Conservation (phyloP, 1,140 invertebrate genomes). For the Drepana arcuata region DNA sequence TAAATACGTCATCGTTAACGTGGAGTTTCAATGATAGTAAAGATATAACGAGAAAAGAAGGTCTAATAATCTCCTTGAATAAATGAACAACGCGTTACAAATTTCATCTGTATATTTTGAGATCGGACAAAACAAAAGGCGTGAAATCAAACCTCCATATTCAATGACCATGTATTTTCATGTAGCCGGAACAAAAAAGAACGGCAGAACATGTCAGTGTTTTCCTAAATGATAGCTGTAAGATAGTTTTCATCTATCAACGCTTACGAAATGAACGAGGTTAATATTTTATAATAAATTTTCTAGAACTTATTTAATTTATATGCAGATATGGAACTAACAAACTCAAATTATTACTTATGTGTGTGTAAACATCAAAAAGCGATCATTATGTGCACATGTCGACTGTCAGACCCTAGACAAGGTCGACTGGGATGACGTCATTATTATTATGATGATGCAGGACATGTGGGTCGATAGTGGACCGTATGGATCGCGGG, state of each 20-base stretch:
- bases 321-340: background rate
- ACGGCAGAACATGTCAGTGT: constrained; percentile 9
- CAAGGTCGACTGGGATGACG: constrained; percentile 52
- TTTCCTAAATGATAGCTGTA: constrained; percentile 3
- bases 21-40: too few relatives aligned
- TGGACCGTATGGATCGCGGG: constrained; percentile 21
- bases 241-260: background rate
- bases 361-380: constrained; percentile 26
- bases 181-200: background rate
- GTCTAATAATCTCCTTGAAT: too few relatives aligned
- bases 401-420: constrained; percentile 26
- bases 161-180: background rate
- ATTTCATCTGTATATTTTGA: too few relatives aligned
- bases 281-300: too few relatives aligned
- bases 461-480: constrained; percentile 39
- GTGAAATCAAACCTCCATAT: too few relatives aligned
- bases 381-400: constrained; percentile 18
- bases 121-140: too few relatives aligned
- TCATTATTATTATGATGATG: constrained; percentile 37
- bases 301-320: background rate
- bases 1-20: too few relatives aligned
- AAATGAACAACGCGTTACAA: too few relatives aligned
- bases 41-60: too few relatives aligned
- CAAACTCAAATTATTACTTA: constrained; percentile 15
- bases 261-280: too few relatives aligned